These are phyloP conservation scores for Caenorhabditis plicata DNA, from an alignment of 2,888 invertebrate species.

Conservation along the genomic window DNA sequence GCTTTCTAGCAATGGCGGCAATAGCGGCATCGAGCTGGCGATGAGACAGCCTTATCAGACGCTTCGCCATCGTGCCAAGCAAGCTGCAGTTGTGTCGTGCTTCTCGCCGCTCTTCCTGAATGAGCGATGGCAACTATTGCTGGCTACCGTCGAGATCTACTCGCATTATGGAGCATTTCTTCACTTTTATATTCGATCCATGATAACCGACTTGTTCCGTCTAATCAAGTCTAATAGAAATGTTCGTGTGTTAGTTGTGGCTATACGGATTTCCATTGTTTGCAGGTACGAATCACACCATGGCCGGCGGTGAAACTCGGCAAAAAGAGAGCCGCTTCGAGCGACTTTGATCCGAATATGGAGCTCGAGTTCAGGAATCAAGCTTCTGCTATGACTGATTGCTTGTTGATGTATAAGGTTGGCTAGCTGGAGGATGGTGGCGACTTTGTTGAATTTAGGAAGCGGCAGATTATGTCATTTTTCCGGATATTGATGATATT, in stretches of 20 bases:
- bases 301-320: constrained; percentile 51
- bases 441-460: constrained; percentile 24
- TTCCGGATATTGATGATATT: constrained; percentile 55
- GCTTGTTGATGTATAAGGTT: constrained; percentile 54
- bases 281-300: constrained; percentile 38
- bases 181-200: constrained; percentile 59
- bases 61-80: too few species aligned
- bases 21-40: constrained; percentile 31
- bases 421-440: neutral
- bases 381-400: constrained; percentile 60
- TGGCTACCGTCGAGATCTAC: constrained; percentile 52
- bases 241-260: too few species aligned
- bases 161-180: constrained; percentile 55
- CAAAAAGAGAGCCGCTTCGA: constrained; percentile 23
- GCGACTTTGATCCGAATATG: constrained; percentile 50
- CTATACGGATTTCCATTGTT: neutral
- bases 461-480: constrained; percentile 48
- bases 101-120: constrained; percentile 60
- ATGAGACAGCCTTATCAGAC: constrained; percentile 22
- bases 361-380: constrained; percentile 62
- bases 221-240: constrained; percentile 36
- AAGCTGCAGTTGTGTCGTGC: constrained; percentile 58
- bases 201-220: constrained; percentile 48
- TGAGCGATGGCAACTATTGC: constrained; percentile 59
- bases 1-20: constrained; percentile 21